phyloP scores from a whole-genome alignment of 2,113 vertebrate species.

The Serinus canaria region DNA sequence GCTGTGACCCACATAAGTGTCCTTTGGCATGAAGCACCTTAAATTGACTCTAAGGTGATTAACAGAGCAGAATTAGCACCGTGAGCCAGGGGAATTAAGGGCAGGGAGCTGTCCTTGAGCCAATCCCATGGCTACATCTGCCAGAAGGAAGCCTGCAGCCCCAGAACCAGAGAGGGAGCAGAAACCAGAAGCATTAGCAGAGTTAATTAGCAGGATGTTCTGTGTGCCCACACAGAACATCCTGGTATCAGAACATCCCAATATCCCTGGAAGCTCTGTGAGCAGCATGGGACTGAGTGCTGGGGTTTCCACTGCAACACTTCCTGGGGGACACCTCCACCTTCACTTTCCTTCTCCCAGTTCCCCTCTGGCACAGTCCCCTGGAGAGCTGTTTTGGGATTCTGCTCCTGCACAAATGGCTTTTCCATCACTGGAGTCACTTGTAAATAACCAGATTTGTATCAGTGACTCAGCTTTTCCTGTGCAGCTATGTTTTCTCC shows the following conservation, averaged over 20 bases:
- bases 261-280: background rate
- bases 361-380: background rate
- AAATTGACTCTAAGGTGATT: slow-evolving; percentile 16
- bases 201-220: background rate
- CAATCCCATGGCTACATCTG: background rate
- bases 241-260: too few species aligned
- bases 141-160: background rate
- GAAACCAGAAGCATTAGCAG: background rate
- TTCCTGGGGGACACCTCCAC: background rate
- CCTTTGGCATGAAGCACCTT: background rate
- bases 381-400: background rate
- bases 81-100: background rate
- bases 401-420: background rate
- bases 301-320: background rate
- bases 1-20: background rate
- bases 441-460: background rate
- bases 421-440: background rate
- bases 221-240: rapidly evolving
- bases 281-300: background rate
- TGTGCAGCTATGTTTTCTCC: background rate
- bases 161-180: background rate
- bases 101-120: background rate
- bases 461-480: background rate
- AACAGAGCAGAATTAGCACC: slow-evolving; percentile 37
- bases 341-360: background rate